Evolutionary conservation across 2,888 invertebrate species (phyloP), one percentile per base, ranked within the genome.

Genomic region (Tinea trinotella): DNA sequence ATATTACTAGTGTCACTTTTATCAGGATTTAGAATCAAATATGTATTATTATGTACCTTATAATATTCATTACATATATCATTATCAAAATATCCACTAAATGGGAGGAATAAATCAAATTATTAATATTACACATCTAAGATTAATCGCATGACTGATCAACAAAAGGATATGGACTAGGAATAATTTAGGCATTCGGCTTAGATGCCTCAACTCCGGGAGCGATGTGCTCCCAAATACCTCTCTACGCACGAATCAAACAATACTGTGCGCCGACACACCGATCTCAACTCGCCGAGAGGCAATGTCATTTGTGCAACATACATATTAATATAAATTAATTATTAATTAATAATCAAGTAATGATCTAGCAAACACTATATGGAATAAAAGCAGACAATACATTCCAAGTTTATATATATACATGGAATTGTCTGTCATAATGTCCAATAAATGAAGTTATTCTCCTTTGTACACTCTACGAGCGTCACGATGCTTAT

Each of bases 81-180:
- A 85, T 85, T 85, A 85, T 85, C 85, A 85, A 85, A 85, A 85
- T 85, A 85, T 85, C 85, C 85, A 84, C 85, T 85, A 85, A 85
- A 85, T 82, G 85, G 85, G 84, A 85, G 85, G 85, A 85, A 85
- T 85, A 85, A 85, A 85, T 84, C 85, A 85, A 85, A 85, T 85
- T 82, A 84, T 78, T 79, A 80, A 76, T 84, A 83, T 84, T 67
- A 83, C 78, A 76, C 66, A 55, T 82, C 84, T 85, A 84, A 84
- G 81, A 83, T 81, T 83, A 84, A 84, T 81, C 84, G 84, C 84
- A 84, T 84, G 84, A 85, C 84, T 85, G 85, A 84, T 84, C 82
- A 85, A 84, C 84, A 82, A 84, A 84, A 84, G 83, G 84, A 85
- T 84, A 85, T 85, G 84, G 84, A 85, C 84, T 85, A 85, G 85